Conservation (phyloP, 2,797 vertebrate genomes). For the Megalops cyprinoides region DNA sequence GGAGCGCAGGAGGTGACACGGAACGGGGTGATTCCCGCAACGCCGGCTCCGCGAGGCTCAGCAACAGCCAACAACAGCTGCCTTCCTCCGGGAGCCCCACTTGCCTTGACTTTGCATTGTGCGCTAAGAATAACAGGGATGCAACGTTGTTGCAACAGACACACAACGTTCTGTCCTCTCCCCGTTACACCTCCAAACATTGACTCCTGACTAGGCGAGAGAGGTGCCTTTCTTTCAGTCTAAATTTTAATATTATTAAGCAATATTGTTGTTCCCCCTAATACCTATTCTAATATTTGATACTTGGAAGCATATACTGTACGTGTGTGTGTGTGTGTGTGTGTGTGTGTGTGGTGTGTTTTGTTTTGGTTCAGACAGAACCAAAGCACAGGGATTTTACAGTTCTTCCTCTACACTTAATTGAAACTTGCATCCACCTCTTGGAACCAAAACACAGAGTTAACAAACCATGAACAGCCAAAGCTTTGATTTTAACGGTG, state of each 20-base stretch:
- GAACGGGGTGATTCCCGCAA: constrained; percentile 70
- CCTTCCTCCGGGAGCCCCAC: constrained; percentile 68
- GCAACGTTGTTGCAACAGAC: constrained; percentile 70
- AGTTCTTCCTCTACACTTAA: background rate
- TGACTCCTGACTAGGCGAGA: constrained; percentile 59
- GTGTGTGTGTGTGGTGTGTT: background rate
- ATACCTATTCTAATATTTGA: no score
- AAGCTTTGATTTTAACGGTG: constrained; percentile 61
- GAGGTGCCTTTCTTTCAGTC: constrained; percentile 60
- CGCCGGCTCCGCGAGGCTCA: constrained; percentile 62
- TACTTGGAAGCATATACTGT: no score
- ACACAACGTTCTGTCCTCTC: constrained; percentile 61
- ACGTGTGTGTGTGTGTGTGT: background rate
- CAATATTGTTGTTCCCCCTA: constrained; percentile 13
- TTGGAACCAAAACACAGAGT: constrained; percentile 58
- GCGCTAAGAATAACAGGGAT: constrained; percentile 77
- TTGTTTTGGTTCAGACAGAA: constrained; percentile 7
- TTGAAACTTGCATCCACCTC: constrained; percentile 38
- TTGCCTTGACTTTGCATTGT: constrained; percentile 77
- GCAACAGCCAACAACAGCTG: constrained; percentile 66
- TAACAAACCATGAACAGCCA: constrained; percentile 49
- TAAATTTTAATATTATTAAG: constrained; percentile 67
- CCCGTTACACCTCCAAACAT: constrained; percentile 69
- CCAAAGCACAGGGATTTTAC: constrained; percentile 30
- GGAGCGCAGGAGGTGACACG: constrained; percentile 77